Base-by-base conservation (phyloP, 2,888 invertebrate species). In the Galerucella calmariensis region DNA sequence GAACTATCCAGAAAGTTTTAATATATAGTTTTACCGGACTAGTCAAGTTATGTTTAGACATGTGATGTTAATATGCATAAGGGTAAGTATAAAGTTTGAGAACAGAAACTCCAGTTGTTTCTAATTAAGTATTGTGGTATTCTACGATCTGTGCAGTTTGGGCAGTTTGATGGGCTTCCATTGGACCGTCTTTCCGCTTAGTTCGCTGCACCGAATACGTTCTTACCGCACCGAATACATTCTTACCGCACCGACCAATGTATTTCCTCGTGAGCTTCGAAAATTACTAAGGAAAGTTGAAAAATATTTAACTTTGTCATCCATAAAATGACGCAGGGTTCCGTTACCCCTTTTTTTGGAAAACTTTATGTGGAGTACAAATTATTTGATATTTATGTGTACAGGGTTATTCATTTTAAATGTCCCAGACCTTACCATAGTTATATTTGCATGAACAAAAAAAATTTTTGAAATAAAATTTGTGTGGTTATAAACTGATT, bases 91-190 rank as follows among this genome's bases (percentile, higher is more conserved):
- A 46, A 76, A 76, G 78, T 72, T 72, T 76, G 75, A 61, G 51
- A 69, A 48, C 16, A 72, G 63, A 73, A 69, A 63, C 59, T 73
- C 75, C 75, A 68, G 73, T 74, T 72, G 69, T 59, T 71, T 75
- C 78, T 78, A 78, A 78, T 78, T 78, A 76, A 78, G 72, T 76
- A 70, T 59, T 69, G 77, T 51, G 76, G 78, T 75, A 51, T 44
- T 65, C 11, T 20, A 5, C 44, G 46, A 44, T 65, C 63, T 41
- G 63, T 65, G 63, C 63, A 65, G 46, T 65, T 46, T 20, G 63
- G 68, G 58, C 48, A 16, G 63, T 62, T 41, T 62, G 63, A 41
- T 44, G 63, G 12, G 41, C 20, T n/a, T 41, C 61, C 63, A n/a
- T 58, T 46, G 68, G 68, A 59, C 56, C 59, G 61, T 44, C 58